Base-by-base conservation (phyloP, 2,113 vertebrate genomes). In the Apistogramma diplotaenia region DNA sequence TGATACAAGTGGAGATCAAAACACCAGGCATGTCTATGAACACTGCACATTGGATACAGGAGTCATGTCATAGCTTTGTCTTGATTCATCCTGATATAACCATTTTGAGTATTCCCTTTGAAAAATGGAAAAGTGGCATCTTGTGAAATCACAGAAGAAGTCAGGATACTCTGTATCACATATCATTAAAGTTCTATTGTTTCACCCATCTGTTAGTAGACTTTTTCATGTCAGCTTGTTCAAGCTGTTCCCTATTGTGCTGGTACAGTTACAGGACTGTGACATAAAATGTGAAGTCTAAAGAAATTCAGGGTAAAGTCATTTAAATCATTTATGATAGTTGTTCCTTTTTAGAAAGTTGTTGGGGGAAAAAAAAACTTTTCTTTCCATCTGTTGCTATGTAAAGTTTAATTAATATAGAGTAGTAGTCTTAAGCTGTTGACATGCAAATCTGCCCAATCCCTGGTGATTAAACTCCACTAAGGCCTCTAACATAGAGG, bases 81-180 rank as follows among this genome's bases (percentile, higher is more conserved):
- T 93, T 93, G 91, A 95, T 95, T 94, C 88, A 94, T 93, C 93
- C 85, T 93, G 91, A 94, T 94, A 91, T 92, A 89, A 92, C 85
- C 87, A 85, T 92, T 94, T 85, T 88, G 84, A 87, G 90, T 91
- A 95, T 95, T 96, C 95, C 88, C 93, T 95, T 95, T 95, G 94
- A 95, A 95, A 92, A 84, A 21, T 0, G 53, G 73, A 89, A 84
- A 93, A 91, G 89, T 92, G 93, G 88, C 93, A 92, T 94, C 82
- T 94, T 89, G 91, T 90, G 92, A 93, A 94, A 95, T 95, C 92
- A 94, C 83, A 93, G 87, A 85, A 84, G 91, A 94, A 95, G 92
- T 93, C 90, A 85, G 77, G 85, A 89, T 89, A 93, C 89, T 85
- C 78, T 82, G 90, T 83, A 89, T 94, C 90, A 85, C 89, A 92